Evolutionary conservation across 1,140 invertebrate genomes (phyloP), one percentile per base, ranked within the genome.

Genomic region (Monomorium pharaonis): DNA sequence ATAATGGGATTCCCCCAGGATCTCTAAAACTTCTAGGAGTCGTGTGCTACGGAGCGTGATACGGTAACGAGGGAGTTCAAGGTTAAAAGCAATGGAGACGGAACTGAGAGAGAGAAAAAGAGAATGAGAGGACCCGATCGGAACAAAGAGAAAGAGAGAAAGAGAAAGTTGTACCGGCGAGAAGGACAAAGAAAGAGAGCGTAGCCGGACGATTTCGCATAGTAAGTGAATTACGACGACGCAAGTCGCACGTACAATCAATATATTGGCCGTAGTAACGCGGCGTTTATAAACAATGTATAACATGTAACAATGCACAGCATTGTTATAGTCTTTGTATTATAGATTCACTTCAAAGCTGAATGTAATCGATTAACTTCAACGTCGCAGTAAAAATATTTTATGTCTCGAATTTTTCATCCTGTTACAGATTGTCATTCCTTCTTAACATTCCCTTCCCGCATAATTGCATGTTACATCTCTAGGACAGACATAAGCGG

Each of bases 21-120:
- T 90, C 88, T 89, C 89, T 90, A 87, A 90, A 90, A 89, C 80
- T 90, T 90, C 88, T 89, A 78, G 88, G 81, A 90, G 77, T 77
- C 85, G 88, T 90, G 88, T 54, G 89, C 88, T 81, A 70, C 56
- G 76, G 69, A 90, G 88, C 87, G 90, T 91, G 90, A 88, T 87
- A 91, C 88, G 88, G 88, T 91, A 89, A 90, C 89, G 90, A 90
- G 89, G 81, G 85, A 90, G 86, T 91, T 91, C 86, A 89, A 86
- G 88, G 90, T 90, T 89, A 90, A 90, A 76, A 86, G 86, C 81
- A 81, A 85, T 70, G 89, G 78, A 87, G 88, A 89, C 69, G 83
- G 84, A 84, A 84, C 58, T 30, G 27, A 78, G 78, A 78, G 63
- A 69, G 77, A 60, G 1, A 30, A 24, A 67, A 56, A 78, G 75